Evolutionary conservation across 1,140 invertebrate genomes (phyloP).

Genomic region (Glossosoma conforme): DNA sequence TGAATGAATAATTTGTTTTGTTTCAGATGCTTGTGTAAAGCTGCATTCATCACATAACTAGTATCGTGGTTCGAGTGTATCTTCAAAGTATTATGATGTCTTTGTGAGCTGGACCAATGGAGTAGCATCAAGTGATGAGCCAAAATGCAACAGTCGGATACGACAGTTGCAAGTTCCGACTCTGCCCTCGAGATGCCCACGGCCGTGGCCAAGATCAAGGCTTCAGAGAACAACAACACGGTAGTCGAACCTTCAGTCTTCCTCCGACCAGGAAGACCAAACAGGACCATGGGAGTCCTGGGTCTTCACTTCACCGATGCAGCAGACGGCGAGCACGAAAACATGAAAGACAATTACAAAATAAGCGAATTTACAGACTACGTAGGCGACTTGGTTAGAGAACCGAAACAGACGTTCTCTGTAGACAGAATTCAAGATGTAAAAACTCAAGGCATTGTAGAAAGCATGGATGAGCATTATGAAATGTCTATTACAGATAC

Average conservation of each 20-base stretch:
- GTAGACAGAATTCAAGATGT: conserved; percentile 15
- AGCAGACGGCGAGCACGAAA: conserved; percentile 9
- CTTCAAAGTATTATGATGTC: too few relatives aligned
- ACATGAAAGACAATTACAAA: conserved; percentile 28
- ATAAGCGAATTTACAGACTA: conserved; percentile 10
- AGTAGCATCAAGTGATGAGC: conserved; percentile 18
- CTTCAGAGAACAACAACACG: conserved; percentile 28
- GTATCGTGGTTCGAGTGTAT: too few relatives aligned
- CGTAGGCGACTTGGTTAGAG: conserved; percentile 13
- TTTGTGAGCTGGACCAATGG: conserved; percentile 10
- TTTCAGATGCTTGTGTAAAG: too few relatives aligned
- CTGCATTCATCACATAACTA: too few relatives aligned
- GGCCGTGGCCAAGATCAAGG: conserved; percentile 23
- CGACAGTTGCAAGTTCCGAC: conserved; percentile 15
- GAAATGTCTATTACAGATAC: conserved; percentile 10
- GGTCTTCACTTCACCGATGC: conserved; percentile 5
- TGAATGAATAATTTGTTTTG: too few relatives aligned
- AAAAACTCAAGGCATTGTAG: conserved; percentile 9
- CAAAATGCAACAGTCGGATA: conserved; percentile 31
- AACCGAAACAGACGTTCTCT: conserved; percentile 9
- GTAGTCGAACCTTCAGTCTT: conserved; percentile 14
- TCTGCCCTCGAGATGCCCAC: conserved; percentile 25
- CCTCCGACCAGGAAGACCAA: background rate
- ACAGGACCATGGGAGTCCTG: background rate
- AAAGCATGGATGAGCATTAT: conserved; percentile 4